Base-by-base conservation (phyloP, 1,140 invertebrate species). In the Lineus longissimus region DNA sequence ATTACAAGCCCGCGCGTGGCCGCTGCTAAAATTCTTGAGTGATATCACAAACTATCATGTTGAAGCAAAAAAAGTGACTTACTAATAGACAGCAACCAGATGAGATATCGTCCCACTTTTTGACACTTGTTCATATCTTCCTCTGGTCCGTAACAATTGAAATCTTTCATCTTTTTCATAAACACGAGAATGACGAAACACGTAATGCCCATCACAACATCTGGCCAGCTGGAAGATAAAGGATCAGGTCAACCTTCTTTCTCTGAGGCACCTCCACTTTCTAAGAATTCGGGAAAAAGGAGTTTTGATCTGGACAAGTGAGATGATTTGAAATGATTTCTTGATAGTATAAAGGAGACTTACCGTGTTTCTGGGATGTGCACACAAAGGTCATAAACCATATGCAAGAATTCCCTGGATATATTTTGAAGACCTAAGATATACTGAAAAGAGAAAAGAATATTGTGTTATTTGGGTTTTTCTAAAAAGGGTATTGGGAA, bases 371-470 rank as follows among this genome's bases (percentile, higher is more conserved):
- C 63, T 23, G 63, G 63, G 19, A 70, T 60, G 25, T 67, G 58
- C 2, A 27, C 36, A 29, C 59, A 56, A 25, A 59, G 65, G 29
- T 47, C 55, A 33, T 57, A 43, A 15, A 70, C n/a, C 57, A 60
- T 55, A 15, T 25, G 33, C 19, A 69, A 30, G 33, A 70, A 69
- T 19, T 65, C 67, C 59, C 65, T 56, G 1, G 63, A 61, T 22
- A 70, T 56, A 58, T 63, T 57, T 25, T 64, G 66, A 15, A 70
- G 33, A 17, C 69, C 69, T 27, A 70, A 58, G 59, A 62, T 67
- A 54, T 67, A 70, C 69, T 70, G 40, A 27, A 61, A 60, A n/a
- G 64, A 19, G 2, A 59, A 61, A 15, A 45, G 9, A 22, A n/a
- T n/a, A n/a, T n/a, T n/a, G n/a, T n/a, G n/a, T n/a, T n/a, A n/a